Evolutionary conservation across 1,140 invertebrate species (phyloP), one percentile per base, ranked within the genome.

Genomic region (Zophobas morio): DNA sequence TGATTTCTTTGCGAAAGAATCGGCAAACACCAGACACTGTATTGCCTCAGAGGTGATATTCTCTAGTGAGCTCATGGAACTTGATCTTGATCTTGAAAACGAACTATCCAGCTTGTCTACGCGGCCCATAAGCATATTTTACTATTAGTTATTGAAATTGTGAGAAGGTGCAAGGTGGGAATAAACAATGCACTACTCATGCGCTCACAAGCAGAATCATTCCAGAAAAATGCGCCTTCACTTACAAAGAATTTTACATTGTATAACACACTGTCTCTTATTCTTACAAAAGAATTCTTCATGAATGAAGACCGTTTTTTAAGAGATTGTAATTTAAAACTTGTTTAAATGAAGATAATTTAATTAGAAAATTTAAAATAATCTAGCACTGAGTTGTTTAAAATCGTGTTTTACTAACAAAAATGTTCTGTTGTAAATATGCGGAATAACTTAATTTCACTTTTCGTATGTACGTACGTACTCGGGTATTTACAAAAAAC

Each of bases 31-130:
- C 87, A 99, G 91, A 89, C 95, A 98, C 89, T 97, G 96, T 85
- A 99, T 95, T 85, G 96, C 95, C 91, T 99, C 98, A 82, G 94
- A 94, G 82, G 93, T 94, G 87, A 98, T 97, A 90, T 97, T 98
- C 88, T 99, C 98, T 85, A 99, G 90, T 88, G 96, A 98, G 80
- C 96, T 98, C 93, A 98, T 98, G 88, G 96, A 97, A 86, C 96
- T 98, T 87, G 96, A 98, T 84, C 97, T 92, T 82, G 97, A 98
- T 86, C 96, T 91, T 84, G 96, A 97, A 89, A 98, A 98, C 82
- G 95, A 96, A 86, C 93, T 96, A 89, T 98, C 97, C 89, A 96
- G 91, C 91, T 98, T 98, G 90, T 99, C 97, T 98, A 91, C 89
- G 85, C 91, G 92, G 87, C 92, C 92, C 90, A 90, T 92, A 89